phyloP scores from a whole-genome alignment of 2,888 invertebrate genomes.

The Diarsia mendica region DNA sequence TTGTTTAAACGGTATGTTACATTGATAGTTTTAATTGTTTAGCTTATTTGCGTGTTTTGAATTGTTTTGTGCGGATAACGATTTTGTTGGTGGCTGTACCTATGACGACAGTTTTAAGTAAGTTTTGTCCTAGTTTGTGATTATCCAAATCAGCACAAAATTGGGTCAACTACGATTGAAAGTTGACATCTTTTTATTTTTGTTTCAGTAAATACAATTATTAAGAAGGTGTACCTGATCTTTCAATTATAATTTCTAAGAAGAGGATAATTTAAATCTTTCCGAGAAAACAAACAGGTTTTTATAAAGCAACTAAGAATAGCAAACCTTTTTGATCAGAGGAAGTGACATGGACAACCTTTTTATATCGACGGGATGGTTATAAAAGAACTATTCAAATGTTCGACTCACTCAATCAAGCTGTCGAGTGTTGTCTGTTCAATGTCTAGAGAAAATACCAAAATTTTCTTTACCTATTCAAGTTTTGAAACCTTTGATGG shows the following conservation, averaged over 20 bases:
- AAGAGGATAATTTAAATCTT: constrained; percentile 25
- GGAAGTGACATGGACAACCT: constrained; percentile 46
- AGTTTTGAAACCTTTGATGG: constrained; percentile 38
- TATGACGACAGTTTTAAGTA: neutral
- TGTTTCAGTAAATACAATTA: neutral
- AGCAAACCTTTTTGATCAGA: constrained; percentile 40
- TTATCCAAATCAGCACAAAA: neutral
- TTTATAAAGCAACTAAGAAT: constrained; percentile 23
- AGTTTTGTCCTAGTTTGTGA: neutral
- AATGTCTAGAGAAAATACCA: constrained; percentile 8
- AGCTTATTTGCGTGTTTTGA: constrained; percentile 63
- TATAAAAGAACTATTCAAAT: constrained; percentile 54
- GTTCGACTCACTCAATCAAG: constrained; percentile 46
- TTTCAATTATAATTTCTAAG: constrained; percentile 11
- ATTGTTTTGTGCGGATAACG: constrained; percentile 49
- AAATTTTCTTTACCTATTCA: constrained; percentile 16
- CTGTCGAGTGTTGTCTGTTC: constrained; percentile 20
- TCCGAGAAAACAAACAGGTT: constrained; percentile 25
- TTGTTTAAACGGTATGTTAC: constrained; percentile 67
- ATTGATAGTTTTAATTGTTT: constrained; percentile 68
- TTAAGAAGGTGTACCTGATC: neutral
- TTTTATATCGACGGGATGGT: constrained; percentile 40
- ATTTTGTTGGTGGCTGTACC: constrained; percentile 44
- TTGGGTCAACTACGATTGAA: neutral
- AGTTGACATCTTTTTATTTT: neutral